Base-by-base conservation (phyloP, 2,797 vertebrate genomes). In the Halcyon chelicuti region DNA sequence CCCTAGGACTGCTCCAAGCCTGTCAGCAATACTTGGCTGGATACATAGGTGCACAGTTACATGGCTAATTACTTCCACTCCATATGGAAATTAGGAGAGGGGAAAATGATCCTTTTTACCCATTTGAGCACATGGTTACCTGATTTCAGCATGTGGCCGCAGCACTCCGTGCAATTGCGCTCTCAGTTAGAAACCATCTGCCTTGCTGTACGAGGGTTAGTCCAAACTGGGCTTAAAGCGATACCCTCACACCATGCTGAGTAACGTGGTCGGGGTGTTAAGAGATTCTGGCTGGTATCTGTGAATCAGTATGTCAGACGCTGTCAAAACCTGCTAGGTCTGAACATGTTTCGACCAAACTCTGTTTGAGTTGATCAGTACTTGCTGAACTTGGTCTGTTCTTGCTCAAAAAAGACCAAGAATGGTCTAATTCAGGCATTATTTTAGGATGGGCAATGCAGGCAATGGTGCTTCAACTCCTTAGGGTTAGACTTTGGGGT, bases 11-110 rank as follows among this genome's bases (percentile, higher is more conserved):
- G 70, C 46, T 91, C 76, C 79, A 95, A 51, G 54, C 54, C 79
- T 92, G 77, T 88, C 87, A 94, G 85, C 85, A 77, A 25, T 13
- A 16, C 72, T 86, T 93, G 75, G 61, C 85, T 72, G 62, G 57
- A 91, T 79, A 68, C 37, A 60, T 5, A 77, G 37, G 78, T 62
- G 33, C 75, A 87, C 78, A 88, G 90, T 95, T 94, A 84, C 76
- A 84, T 2, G n/a, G 65, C 72, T 90, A 68, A 86, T 95, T 90
- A 61, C 54, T 88, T 83, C 82, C 4, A 0, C 77, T 71, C 76
- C 55, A 8, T 55, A n/a, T 62, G 91, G 81, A 92, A 91, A 85
- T 92, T 72, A 93, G 60, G 68, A 88, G 75, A 83, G 78, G 44
- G 61, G 40, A 13, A 92, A 94, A 94, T 77, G 0, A 83, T 71